These are phyloP conservation scores for Netelia fuscicornis DNA, from an alignment of 2,888 invertebrate genomes.

Conservation along the genomic window DNA sequence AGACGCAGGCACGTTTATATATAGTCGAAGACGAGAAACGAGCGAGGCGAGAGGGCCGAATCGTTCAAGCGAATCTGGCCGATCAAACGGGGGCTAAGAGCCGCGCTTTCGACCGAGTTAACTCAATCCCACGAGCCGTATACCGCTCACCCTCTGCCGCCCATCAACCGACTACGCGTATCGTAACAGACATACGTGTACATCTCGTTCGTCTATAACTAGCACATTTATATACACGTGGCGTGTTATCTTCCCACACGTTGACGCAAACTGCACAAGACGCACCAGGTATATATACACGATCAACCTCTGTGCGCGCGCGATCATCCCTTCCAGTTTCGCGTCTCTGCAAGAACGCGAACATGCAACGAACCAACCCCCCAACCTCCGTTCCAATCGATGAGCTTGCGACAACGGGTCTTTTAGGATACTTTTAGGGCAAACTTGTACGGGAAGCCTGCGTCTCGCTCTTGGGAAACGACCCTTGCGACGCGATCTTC, in stretches of 20 bases:
- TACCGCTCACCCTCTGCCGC: constrained; percentile 50
- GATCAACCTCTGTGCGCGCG: constrained; percentile 42
- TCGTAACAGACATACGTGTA: constrained; percentile 37
- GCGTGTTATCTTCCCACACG: constrained; percentile 40
- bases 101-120: constrained; percentile 83
- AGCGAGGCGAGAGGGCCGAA: constrained; percentile 71
- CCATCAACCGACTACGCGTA: constrained; percentile 47
- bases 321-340: constrained; percentile 58
- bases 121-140: constrained; percentile 79
- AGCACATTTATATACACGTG: not conserved
- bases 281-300: not conserved
- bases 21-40: constrained; percentile 24
- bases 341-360: constrained; percentile 57
- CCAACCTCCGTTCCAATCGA: constrained; percentile 81
- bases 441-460: constrained; percentile 12
- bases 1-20: constrained; percentile 12
- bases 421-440: constrained; percentile 78
- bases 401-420: constrained; percentile 81
- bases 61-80: constrained; percentile 84
- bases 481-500: constrained; percentile 29
- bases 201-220: constrained; percentile 57
- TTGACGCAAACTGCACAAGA: constrained; percentile 3
- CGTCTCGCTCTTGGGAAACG: not conserved
- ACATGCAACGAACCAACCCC: constrained; percentile 69
- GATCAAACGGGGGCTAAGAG: constrained; percentile 85